Evolutionary conservation across 2,113 vertebrate species (phyloP).

Genomic region (Amphiprion percula): DNA sequence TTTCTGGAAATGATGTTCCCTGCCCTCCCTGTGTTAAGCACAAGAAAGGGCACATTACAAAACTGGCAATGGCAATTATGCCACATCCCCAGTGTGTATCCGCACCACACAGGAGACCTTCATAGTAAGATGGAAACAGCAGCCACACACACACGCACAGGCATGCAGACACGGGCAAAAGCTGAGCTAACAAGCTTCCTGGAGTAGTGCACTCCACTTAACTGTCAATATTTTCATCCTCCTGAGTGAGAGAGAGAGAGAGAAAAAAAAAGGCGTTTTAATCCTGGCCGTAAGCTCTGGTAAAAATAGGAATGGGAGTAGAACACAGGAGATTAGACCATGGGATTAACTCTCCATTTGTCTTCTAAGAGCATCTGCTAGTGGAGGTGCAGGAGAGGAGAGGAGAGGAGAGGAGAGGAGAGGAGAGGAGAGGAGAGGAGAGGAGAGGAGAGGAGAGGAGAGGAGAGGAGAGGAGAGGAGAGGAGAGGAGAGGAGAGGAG

Average conservation of each 20-base stretch:
- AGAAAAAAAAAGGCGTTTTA: conserved; percentile 39
- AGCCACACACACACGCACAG: background rate
- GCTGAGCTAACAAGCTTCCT: conserved; percentile 7
- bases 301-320: conserved; percentile 77
- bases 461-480: background rate
- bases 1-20: background rate
- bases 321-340: conserved; percentile 66
- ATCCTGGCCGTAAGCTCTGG: conserved; percentile 72
- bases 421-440: too few species aligned
- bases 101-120: background rate
- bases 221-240: conserved; percentile 25
- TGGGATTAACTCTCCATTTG: conserved; percentile 73
- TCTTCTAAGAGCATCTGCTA: conserved; percentile 53
- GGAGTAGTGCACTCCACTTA: conserved; percentile 39
- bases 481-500: background rate
- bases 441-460: background rate
- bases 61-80: conserved; percentile 21
- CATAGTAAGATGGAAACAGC: background rate
- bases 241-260: conserved; percentile 10
- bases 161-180: background rate
- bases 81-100: background rate
- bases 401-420: background rate
- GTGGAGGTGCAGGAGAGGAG: conserved; percentile 5
- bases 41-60: conserved; percentile 12
- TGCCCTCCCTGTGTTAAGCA: conserved; percentile 8